A percentile compares a stretch with the other conserved stretches of the same genome.
Evolutionary conservation across 1,140 invertebrate species (phyloP).

Genomic region (Apis cerana): DNA sequence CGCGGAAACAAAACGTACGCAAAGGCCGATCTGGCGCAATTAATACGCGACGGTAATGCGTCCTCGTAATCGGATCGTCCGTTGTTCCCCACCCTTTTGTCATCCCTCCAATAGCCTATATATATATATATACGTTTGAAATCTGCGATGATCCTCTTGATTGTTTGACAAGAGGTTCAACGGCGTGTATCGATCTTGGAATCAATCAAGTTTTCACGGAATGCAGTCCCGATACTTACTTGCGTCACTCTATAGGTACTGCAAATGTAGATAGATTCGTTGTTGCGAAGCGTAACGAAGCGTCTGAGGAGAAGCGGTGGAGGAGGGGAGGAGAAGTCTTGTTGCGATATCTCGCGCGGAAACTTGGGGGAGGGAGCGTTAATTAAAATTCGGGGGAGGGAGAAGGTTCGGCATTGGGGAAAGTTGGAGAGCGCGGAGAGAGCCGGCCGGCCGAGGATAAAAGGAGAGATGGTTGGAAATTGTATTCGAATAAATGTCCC

Average conservation of each 20-base stretch:
- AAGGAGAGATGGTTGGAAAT: conserved; percentile 27
- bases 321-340: no score
- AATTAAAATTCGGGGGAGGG: conserved; percentile 41
- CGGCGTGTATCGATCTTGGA: no score
- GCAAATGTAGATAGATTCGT: no score
- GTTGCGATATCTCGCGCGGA: conserved; percentile 19
- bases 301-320: no score
- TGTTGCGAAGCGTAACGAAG: no score
- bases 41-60: conserved; percentile 10
- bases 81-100: neutral
- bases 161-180: no score
- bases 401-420: conserved; percentile 19
- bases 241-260: no score
- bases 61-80: conserved; percentile 14
- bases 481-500: conserved; percentile 44
- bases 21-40: conserved; percentile 16
- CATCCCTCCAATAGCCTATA: neutral
- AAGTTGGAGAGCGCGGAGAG: conserved; percentile 30
- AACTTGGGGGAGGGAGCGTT: conserved; percentile 26
- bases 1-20: conserved; percentile 7
- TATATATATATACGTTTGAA: neutral
- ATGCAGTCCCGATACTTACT: no score
- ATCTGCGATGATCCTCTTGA: no score
- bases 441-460: neutral
- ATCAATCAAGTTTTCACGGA: no score